Evolutionary conservation across 2,113 vertebrate species (phyloP), one percentile per base, ranked within the genome.

Genomic region (Antechinus stuartii): DNA sequence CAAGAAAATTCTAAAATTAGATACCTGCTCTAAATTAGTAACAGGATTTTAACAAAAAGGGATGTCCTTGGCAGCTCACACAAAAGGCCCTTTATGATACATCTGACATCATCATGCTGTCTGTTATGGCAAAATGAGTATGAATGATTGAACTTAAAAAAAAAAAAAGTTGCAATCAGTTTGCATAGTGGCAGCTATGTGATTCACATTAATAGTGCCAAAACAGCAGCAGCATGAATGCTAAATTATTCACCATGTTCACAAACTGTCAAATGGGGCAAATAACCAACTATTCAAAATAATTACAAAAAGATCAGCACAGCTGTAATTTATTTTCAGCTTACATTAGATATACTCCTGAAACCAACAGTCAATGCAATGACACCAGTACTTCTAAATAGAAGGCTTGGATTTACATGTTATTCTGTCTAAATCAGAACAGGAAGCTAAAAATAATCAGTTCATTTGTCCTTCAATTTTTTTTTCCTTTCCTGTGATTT

Each of bases 161-260:
- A 95, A 89, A 95, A 97, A 91, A 92, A 95, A 89, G 97, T 89
- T 95, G 94, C 95, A 96, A 97, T 97, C 56, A 93, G 92, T 97
- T 95, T 96, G 95, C 97, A 98, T 97, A 98, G 95, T 93, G 94
- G 49, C 76, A 35, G 97, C 97, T 97, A 97, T 92, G 96, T 46
- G 92, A 97, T 98, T 98, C 98, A 95, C 93, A 93, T 92, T 96
- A 94, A 96, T 97, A 96, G 97, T 94, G 97, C 98, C 98, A 97
- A 98, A 98, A 98, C 97, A 98, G 98, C 96, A 98, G 98, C 95
- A 8, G 95, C 92, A 97, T 95, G 97, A 96, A 98, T 96, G 90
- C 96, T 98, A 98, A 98, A 98, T 98, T 98, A 98, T 98, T 98
- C 97, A 97, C 96, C 96, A 96, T 98, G 97, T 98, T 98, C 98